These are phyloP conservation scores for Kryptopterus vitreolus DNA, from an alignment of 2,797 vertebrate genomes.

Conservation along the genomic window DNA sequence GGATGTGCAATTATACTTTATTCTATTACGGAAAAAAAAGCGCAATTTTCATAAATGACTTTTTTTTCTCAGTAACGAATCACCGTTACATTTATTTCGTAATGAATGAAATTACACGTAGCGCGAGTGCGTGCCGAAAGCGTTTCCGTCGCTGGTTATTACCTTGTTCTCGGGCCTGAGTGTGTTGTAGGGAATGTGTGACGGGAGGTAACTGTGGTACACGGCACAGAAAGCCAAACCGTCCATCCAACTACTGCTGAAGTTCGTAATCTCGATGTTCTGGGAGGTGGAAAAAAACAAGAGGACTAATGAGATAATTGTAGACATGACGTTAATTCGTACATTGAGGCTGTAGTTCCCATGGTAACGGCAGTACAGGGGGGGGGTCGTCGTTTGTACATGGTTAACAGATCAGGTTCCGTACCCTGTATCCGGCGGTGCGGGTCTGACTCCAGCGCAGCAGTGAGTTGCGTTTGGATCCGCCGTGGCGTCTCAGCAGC, in stretches of 20 bases:
- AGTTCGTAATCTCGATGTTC: constrained; percentile 86
- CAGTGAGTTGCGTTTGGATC: constrained; percentile 81
- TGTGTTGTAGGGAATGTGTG: constrained; percentile 73
- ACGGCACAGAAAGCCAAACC: constrained; percentile 82
- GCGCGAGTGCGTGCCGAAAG: no score
- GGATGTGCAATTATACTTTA: no score
- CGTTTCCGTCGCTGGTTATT: no score
- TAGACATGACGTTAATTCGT: not conserved
- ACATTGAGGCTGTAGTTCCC: not conserved
- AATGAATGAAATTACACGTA: no score
- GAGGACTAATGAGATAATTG: not conserved
- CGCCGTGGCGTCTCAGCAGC: constrained; percentile 78
- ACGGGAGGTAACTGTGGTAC: constrained; percentile 84
- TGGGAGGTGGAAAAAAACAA: constrained; percentile 54
- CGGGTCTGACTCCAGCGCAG: constrained; percentile 81
- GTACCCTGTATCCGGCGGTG: constrained; percentile 80
- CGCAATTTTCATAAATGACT: no score
- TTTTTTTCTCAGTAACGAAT: no score
- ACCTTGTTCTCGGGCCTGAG: constrained; percentile 78
- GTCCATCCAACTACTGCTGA: constrained; percentile 85
- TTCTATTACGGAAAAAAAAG: no score
- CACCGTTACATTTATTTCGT: no score
- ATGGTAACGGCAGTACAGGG: not conserved
- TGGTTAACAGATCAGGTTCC: not conserved
- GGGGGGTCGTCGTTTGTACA: no score